Conservation (phyloP, 1,140 invertebrate genomes). For the Cardiocondyla obscurior region DNA sequence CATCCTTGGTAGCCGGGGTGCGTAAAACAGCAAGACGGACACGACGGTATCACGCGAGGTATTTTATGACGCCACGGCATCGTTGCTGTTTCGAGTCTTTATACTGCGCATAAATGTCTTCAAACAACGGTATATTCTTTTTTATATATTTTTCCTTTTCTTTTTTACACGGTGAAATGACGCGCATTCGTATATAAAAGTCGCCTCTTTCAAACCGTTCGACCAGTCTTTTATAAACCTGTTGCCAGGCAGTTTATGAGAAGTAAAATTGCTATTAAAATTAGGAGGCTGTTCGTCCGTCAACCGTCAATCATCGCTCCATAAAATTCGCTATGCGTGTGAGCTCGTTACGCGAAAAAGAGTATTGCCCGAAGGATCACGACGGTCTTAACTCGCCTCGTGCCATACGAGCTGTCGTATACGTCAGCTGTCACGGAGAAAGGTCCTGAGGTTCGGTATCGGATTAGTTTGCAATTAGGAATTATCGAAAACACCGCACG, state of each 20-base stretch:
- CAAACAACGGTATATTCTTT: neutral
- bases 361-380: neutral
- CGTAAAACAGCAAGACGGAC: conserved; percentile 37
- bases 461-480: too few species aligned
- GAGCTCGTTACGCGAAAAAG: conserved; percentile 4
- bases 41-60: conserved; percentile 6
- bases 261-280: too few species aligned
- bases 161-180: neutral
- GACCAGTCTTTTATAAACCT: neutral
- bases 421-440: too few species aligned
- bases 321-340: conserved; percentile 42
- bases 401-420: too few species aligned
- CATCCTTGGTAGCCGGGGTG: conserved; percentile 7
- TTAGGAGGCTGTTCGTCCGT: conserved; percentile 10
- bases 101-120: neutral
- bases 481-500: too few species aligned
- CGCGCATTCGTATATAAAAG: neutral
- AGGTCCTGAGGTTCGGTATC: too few species aligned
- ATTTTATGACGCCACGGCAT: conserved; percentile 9
- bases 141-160: too few species aligned
- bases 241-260: too few species aligned
- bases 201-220: neutral
- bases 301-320: conserved; percentile 52
- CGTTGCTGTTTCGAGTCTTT: neutral
- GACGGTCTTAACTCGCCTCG: too few species aligned